Conservation (phyloP, 2,888 invertebrate species). For the Drosophila incognita region DNA sequence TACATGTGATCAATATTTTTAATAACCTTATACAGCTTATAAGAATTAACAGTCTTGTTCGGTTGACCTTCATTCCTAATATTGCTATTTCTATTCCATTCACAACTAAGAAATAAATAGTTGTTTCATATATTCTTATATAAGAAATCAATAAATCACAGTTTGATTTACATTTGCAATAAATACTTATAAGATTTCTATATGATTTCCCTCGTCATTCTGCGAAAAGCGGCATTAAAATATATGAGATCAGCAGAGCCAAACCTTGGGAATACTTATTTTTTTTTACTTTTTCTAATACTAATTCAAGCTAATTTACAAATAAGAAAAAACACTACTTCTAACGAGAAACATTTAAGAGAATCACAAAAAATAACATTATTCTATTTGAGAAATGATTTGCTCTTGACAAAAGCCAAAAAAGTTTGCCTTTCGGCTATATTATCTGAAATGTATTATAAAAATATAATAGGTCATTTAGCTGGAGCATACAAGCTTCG, state of each 20-base stretch:
- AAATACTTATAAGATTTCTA: neutral
- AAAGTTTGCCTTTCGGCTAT: neutral
- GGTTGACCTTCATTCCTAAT: neutral
- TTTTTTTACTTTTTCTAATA: neutral
- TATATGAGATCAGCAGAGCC: neutral
- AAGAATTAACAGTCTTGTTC: neutral
- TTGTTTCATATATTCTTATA: neutral
- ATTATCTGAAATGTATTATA: neutral
- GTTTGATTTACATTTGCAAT: neutral
- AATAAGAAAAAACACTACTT: neutral
- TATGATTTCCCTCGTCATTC: neutral
- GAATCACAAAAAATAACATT: neutral
- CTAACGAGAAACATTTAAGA: neutral
- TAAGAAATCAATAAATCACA: neutral
- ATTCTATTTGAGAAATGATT: neutral
- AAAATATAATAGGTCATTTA: neutral
- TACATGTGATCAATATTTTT: neutral
- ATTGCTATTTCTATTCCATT: neutral
- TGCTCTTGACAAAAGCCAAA: neutral
- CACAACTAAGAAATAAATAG: neutral
- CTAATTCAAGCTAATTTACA: neutral
- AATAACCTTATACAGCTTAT: neutral
- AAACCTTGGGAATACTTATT: neutral
- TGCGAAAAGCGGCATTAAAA: neutral
- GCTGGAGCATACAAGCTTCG: slow-evolving; percentile 33